phyloP scores from a whole-genome alignment of 2,888 invertebrate species.

The Drosophila yooni region DNA sequence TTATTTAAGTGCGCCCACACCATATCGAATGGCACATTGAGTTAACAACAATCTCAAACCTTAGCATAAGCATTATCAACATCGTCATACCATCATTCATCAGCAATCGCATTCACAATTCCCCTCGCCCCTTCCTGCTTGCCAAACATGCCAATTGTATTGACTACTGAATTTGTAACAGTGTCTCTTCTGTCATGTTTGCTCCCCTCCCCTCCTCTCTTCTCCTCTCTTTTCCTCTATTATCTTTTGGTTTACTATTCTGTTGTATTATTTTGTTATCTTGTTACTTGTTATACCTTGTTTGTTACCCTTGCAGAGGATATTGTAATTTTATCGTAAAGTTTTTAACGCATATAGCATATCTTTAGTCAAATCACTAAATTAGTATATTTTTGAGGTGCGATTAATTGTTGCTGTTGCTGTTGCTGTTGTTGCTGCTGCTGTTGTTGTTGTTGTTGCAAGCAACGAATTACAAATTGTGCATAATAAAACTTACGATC shows the following conservation, averaged over 20 bases:
- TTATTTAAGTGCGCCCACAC: constrained; percentile 43
- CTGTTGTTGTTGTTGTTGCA: constrained; percentile 22
- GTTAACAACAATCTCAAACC: constrained; percentile 3
- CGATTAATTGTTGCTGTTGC: no score
- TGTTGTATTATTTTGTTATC: background rate
- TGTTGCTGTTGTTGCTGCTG: no score
- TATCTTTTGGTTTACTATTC: background rate
- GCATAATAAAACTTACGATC: constrained; percentile 69
- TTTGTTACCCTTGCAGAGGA: background rate
- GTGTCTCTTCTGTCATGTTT: constrained; percentile 14
- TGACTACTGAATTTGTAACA: constrained; percentile 69
- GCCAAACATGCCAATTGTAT: constrained; percentile 65
- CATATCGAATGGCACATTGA: constrained; percentile 43
- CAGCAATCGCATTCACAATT: background rate
- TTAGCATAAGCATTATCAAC: background rate
- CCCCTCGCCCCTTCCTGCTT: background rate
- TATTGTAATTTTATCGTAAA: background rate
- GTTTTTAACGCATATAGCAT: background rate
- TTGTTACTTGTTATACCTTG: constrained; percentile 4
- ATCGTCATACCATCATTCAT: background rate
- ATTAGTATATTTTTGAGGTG: no score
- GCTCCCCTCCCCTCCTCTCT: background rate
- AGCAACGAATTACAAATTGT: constrained; percentile 65
- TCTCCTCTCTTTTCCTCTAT: constrained; percentile 5
- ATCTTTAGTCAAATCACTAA: no score